Evolutionary conservation across 2,113 vertebrate species (phyloP).

Genomic region (Collichthys lucidus): DNA sequence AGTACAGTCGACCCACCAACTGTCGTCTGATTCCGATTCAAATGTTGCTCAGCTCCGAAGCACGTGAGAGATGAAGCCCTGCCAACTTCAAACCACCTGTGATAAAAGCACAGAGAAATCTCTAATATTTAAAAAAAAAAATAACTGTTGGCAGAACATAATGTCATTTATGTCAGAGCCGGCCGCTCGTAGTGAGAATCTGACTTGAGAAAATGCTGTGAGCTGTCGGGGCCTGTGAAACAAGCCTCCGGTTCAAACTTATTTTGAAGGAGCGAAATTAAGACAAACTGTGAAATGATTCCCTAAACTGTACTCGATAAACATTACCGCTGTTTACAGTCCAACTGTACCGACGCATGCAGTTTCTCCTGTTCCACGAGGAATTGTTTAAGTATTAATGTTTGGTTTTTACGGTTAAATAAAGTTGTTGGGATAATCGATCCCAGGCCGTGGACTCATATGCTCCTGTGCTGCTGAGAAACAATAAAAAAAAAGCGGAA

Average conservation of each 20-base stretch:
- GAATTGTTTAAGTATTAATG: neutral
- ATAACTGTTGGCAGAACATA: neutral
- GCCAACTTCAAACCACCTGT: neutral
- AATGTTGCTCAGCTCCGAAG: too few relatives aligned
- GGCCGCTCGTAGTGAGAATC: too few relatives aligned
- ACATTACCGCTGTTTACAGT: neutral
- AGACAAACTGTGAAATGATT: neutral
- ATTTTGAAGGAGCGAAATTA: neutral
- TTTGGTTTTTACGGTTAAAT: slow-evolving; percentile 11
- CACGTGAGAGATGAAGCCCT: too few relatives aligned
- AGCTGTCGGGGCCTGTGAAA: neutral
- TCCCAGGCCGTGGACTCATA: neutral
- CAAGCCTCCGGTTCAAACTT: neutral
- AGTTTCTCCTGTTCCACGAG: neutral
- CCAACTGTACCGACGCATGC: neutral
- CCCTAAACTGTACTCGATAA: neutral
- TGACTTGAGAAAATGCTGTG: neutral
- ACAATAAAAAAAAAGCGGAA: neutral
- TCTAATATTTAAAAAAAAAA: neutral
- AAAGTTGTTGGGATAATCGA: slow-evolving; percentile 5
- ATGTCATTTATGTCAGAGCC: neutral
- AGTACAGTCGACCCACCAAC: neutral
- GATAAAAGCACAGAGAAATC: neutral
- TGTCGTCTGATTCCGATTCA: neutral
- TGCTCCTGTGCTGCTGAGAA: neutral